Evolutionary conservation across 2,797 vertebrate species (phyloP).

Genomic region (Perodicticus potto): DNA sequence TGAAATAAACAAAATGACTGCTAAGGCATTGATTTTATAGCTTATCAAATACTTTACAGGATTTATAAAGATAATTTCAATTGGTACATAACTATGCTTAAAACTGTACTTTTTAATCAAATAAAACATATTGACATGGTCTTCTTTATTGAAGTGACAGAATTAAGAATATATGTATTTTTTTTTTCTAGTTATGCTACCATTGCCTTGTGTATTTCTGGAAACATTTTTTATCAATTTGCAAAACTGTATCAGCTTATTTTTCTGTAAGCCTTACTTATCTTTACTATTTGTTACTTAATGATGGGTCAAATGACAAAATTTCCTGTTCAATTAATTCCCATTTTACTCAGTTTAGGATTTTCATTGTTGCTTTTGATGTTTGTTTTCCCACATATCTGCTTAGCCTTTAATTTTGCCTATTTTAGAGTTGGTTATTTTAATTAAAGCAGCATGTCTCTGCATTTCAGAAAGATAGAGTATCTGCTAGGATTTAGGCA

Average conservation of each 20-base stretch:
- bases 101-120: conserved; percentile 34
- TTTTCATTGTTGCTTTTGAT: conserved; percentile 9
- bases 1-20: background rate
- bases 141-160: background rate
- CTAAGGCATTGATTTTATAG: background rate
- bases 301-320: background rate
- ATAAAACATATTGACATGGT: conserved; percentile 6
- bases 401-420: conserved; percentile 13
- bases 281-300: background rate
- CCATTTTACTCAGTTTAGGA: background rate
- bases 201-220: background rate
- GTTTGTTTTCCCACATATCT: background rate
- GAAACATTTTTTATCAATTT: background rate
- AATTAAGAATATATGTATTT: background rate
- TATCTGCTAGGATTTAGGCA: conserved; percentile 47
- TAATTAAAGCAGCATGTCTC: conserved; percentile 38
- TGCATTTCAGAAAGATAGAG: conserved; percentile 55
- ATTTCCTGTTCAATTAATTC: background rate
- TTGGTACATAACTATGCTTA: background rate
- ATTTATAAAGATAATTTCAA: background rate
- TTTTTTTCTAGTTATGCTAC: background rate
- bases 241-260: background rate
- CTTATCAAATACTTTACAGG: conserved; percentile 2
- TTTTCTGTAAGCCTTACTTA: background rate
- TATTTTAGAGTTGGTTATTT: conserved; percentile 51